Evolutionary conservation across 2,113 vertebrate genomes (phyloP).

Genomic region (Hystrix cristata): DNA sequence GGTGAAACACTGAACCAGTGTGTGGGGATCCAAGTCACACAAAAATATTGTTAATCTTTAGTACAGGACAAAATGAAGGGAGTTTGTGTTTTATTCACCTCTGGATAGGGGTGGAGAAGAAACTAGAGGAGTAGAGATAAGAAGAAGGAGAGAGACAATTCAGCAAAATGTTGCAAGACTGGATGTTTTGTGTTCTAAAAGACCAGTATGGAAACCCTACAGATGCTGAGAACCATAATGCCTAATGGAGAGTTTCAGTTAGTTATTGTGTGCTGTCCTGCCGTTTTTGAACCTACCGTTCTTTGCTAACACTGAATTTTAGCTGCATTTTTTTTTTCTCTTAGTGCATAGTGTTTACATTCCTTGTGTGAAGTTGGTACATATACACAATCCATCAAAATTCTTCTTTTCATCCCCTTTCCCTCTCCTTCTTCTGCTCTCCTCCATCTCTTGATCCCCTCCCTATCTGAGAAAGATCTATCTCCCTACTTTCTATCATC

Average conservation of each 20-base stretch:
- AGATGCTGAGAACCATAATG: background rate
- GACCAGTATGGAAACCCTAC: background rate
- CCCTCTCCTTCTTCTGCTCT: background rate
- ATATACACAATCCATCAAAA: background rate
- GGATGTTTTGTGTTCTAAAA: background rate
- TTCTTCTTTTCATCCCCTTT: background rate
- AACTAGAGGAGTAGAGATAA: background rate
- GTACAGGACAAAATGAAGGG: background rate
- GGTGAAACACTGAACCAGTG: background rate
- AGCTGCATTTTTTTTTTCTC: background rate
- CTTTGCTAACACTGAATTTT: background rate
- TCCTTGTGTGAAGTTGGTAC: background rate
- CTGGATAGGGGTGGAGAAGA: background rate
- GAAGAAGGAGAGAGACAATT: background rate
- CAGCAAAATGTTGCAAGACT: background rate
- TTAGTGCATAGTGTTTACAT: background rate
- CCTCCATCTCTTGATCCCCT: background rate
- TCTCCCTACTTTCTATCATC: background rate
- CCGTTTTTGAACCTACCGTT: background rate
- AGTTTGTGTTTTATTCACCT: slow-evolving; percentile 21
- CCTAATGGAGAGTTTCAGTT: background rate
- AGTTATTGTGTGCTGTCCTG: background rate
- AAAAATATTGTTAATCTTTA: background rate
- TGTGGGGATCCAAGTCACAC: background rate
- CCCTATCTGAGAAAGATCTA: background rate